Conservation (phyloP, 2,888 invertebrate genomes). For the Rhimphoctona megacephalus region DNA sequence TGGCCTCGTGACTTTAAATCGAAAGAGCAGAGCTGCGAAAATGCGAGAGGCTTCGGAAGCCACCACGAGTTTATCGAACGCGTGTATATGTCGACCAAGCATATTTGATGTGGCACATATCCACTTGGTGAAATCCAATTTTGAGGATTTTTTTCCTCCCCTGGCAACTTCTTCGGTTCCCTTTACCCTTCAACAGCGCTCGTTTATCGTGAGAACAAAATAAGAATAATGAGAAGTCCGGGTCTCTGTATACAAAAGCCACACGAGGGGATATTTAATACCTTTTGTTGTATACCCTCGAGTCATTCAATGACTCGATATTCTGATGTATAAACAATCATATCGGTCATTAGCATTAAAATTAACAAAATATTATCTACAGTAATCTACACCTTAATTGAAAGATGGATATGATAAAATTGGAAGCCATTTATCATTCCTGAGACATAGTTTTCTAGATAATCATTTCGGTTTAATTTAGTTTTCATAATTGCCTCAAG, state of each 20-base stretch:
- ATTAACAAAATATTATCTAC: not conserved
- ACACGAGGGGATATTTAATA: not conserved
- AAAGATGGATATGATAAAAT: not conserved
- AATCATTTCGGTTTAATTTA: not conserved
- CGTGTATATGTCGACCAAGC: constrained; percentile 8
- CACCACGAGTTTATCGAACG: constrained; percentile 55
- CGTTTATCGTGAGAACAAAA: constrained; percentile 20
- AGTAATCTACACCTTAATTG: too few species aligned
- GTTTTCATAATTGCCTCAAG: not conserved
- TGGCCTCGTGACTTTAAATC: constrained; percentile 65
- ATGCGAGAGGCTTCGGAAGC: constrained; percentile 67
- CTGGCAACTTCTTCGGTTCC: not conserved
- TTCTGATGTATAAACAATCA: not conserved
- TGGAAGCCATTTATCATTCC: not conserved
- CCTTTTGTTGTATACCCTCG: not conserved
- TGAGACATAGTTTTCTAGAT: not conserved
- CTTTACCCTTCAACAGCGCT: not conserved
- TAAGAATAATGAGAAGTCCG: not conserved
- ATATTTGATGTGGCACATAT: constrained; percentile 49
- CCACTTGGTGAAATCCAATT: constrained; percentile 63
- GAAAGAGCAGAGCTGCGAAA: constrained; percentile 31
- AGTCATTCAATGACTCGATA: constrained; percentile 8
- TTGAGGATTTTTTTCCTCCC: constrained; percentile 25
- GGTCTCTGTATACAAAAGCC: not conserved
- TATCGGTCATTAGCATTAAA: not conserved